Base-by-base conservation (phyloP, 2,113 vertebrate genomes). In the Vidua macroura region DNA sequence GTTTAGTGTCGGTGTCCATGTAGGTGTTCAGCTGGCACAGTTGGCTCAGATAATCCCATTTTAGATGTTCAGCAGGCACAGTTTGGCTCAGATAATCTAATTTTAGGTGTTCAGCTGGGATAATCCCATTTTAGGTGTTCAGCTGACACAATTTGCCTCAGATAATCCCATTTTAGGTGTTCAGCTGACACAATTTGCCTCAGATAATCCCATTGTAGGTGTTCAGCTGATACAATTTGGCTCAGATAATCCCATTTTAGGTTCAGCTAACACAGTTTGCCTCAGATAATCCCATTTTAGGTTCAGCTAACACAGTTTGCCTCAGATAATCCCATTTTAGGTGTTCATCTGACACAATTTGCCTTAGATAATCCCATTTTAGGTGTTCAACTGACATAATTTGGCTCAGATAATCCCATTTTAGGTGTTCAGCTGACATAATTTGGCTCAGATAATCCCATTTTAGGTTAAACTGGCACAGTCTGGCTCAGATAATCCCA, bases 171-270 rank as follows among this genome's bases (percentile, higher is more conserved):
- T 6, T 63, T 41, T 41, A 41, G 41, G 39, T 3, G 24, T 64
- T n/a, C 24, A 67, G 0, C 7, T 30, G 31, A 31, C 16, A n/a
- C 17, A 2, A 0, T 44, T 70, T 44, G 62, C 21, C 21, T 21
- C 19, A 63, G 39, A 30, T 41, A 41, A 41, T 30, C 25, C 27
- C 8, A 20, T 6, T 62, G 8, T 20, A 8, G 37, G 37, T 30
- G 37, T 30, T 41, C 18, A 62, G 1, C 1, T 41, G 12, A 1
- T 18, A 41, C 12, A 60, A 1, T 60, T 25, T 60, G 24, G 16
- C 12, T 15, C 6, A 63, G 9, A 43, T 43, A 31, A 64, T 43
- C 13, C 6, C 19, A 9, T 11, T 15, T 27, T 6, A 3, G 56
- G 46, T 67, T 31, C n/a, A 58, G 0, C 15, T 13, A 11, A 12